Base-by-base conservation (phyloP, 2,113 vertebrate species). In the Halichoeres trimaculatus region DNA sequence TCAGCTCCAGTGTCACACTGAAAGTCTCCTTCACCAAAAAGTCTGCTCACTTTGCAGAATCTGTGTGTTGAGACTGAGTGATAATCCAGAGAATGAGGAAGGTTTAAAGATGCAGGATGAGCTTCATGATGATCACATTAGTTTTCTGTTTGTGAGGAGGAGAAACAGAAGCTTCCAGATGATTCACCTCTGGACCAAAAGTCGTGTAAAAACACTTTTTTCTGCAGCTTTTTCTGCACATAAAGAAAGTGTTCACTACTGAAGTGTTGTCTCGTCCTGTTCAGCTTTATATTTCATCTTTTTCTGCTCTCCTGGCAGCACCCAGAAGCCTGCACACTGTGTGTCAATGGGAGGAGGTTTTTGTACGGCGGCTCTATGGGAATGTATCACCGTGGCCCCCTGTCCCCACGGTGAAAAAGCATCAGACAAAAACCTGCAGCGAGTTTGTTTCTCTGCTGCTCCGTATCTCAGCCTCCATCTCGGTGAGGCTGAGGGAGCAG, bases 361-460 rank as follows among this genome's bases (percentile, higher is more conserved):
- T 97, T 98, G 97, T 98, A 97, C 96, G 89, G 93, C 86, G 70
- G 20, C 82, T 88, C 81, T 81, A 85, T 93, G 20, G 73, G 47
- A 81, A 76, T 95, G 90, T 93, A 96, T 94, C 96, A 98, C 90
- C 30, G 97, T 98, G 97, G 64, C 52, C 54, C 93, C 83, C 90
- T 95, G 95, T 94, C 93, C 95, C 94, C 97, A 98, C 96, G 83
- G 91, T 86, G 93, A 86, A 94, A 95, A 86, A 94, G 5, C 70
- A 81, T 94, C 82, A 30, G 89, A 96, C 96, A 98, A 97, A 96
- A 98, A 97, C 91, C 69, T 70, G 14, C 10, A 12, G 38, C 14
- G n/a, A 22, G 34, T 51, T 60, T 2, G 41, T 50, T n/a, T 36
- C 13, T 35, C 59, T 53, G 57, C 64, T 3, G 5, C 74, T 43